Base-by-base conservation (phyloP, 2,888 invertebrate genomes). In the Allophyes oxyacanthae region DNA sequence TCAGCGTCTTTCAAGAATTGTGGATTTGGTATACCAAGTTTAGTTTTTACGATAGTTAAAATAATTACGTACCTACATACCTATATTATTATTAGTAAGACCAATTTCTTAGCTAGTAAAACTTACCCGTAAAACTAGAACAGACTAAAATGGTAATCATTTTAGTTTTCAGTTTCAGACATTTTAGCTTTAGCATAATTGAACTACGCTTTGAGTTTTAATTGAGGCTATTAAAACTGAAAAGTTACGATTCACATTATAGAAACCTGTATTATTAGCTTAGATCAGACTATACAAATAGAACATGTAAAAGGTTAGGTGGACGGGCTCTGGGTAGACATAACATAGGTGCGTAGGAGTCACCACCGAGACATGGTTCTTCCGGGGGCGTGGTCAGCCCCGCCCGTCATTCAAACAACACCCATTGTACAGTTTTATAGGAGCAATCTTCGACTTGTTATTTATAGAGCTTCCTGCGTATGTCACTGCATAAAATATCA, bases 371-470 rank as follows among this genome's bases (percentile, higher is more conserved):
- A 46, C 48, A 69, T 71, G 72, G 66, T 64, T 60, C 62, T 30
- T 48, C 45, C 34, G 48, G 59, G 61, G 82, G 84, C 77, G 82
- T 69, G 62, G 61, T 41, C 41, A 52, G 54, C 63, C 68, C 72
- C 81, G 60, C 84, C 82, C 53, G 59, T 72, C 64, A 78, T 80
- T 79, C 64, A 75, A 70, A 51, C 51, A 65, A 55, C 61, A 72
- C 43, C 58, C 69, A 79, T 82, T 81, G 79, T 79, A 52, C 44
- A 69, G 57, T 67, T 78, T 79, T 78, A 79, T 79, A 80, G 62
- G 75, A 77, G 69, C 77, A 75, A 64, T 77, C 67, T 70, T 66
- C 59, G 48, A 62, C 45, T 66, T 72, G 64, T 51, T 58, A 62
- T 68, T 68, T 57, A 53, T 13, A 37, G 49, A 59, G 52, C 66